Evolutionary conservation across 2,113 vertebrate genomes (phyloP).

Genomic region (Psilopsiagon aymara): DNA sequence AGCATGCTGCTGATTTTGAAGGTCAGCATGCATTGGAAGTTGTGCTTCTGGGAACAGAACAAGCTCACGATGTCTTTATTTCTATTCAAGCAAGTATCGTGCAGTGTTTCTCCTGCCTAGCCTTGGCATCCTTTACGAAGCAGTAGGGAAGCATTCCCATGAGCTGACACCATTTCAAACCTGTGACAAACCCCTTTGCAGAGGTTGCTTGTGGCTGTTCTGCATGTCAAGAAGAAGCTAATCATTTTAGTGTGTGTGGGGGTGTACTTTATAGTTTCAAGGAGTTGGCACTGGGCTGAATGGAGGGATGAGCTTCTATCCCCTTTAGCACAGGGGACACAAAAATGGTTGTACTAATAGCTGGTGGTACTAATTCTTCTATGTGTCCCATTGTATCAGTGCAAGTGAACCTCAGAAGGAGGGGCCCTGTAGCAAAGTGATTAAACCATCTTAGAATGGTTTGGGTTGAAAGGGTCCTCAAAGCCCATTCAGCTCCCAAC

Average conservation of each 20-base stretch:
- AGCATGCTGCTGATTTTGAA: background rate
- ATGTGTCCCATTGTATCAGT: rapidly evolving
- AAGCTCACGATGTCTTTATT: background rate
- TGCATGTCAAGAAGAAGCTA: background rate
- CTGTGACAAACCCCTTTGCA: background rate
- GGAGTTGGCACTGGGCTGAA: rapidly evolving
- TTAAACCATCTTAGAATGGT: background rate
- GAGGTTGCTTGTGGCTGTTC: background rate
- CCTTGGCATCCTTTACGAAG: background rate
- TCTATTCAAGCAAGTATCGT: background rate
- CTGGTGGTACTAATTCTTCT: background rate
- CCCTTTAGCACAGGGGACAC: background rate
- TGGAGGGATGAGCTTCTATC: background rate
- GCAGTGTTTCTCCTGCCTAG: background rate
- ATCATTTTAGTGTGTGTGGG: rapidly evolving
- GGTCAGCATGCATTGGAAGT: background rate
- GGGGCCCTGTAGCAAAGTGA: background rate
- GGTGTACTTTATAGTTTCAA: background rate
- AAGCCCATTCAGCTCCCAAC: background rate
- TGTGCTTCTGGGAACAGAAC: background rate
- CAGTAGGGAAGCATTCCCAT: background rate
- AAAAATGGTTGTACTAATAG: background rate
- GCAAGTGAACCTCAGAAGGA: background rate
- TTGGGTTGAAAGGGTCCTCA: background rate
- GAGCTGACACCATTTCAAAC: background rate